These are phyloP conservation scores for Chloroceryle aenea DNA, from an alignment of 2,113 vertebrate genomes.

Conservation along the genomic window DNA sequence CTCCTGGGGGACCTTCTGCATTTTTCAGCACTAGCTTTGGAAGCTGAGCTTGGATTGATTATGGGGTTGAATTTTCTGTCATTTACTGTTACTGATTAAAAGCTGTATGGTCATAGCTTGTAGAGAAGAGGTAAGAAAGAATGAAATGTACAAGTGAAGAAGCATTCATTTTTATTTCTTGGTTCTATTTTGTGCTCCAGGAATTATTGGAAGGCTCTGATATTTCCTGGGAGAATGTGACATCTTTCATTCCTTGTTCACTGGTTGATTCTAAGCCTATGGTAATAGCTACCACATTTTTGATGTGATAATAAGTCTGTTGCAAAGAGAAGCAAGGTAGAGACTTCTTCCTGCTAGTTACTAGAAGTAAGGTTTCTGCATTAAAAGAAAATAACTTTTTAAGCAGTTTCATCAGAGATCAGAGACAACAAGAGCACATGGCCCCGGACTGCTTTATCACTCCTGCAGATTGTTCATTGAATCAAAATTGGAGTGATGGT, in stretches of 20 bases:
- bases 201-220: background rate
- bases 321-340: background rate
- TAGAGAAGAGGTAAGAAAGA: background rate
- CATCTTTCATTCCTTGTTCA: background rate
- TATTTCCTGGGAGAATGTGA: background rate
- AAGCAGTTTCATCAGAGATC: background rate
- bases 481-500: background rate
- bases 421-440: accelerated
- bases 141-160: background rate
- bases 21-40: background rate
- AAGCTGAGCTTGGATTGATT: background rate
- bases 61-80: background rate
- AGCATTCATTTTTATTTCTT: background rate
- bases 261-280: background rate
- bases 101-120: background rate
- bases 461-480: background rate
- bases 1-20: background rate
- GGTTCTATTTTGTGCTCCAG: background rate
- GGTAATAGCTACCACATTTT: background rate
- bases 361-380: background rate
- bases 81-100: background rate
- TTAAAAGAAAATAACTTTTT: background rate
- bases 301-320: background rate
- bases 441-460: background rate
- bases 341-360: background rate